Percentiles rank a stretch among this genome's conserved stretches.
Evolutionary conservation across 2,113 vertebrate genomes (phyloP).

Genomic region (Anhinga rufa): DNA sequence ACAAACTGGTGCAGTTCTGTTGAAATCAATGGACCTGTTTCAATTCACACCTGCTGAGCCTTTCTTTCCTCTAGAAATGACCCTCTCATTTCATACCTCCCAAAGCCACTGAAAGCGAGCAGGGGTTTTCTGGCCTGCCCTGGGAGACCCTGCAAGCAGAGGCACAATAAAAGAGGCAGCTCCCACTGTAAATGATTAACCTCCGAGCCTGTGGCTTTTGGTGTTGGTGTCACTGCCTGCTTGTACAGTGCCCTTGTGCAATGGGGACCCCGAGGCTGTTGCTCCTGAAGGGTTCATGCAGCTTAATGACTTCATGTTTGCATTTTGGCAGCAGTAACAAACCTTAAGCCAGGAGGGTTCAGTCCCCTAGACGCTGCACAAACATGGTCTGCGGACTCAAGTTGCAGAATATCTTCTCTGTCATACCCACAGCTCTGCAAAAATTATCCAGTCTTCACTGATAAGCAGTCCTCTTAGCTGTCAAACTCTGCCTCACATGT

Average conservation of each 20-base stretch:
- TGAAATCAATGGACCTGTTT: background rate
- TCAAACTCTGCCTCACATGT: background rate
- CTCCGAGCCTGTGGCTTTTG: fast-evolving
- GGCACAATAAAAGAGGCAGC: fast-evolving
- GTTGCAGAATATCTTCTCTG: background rate
- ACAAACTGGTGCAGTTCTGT: background rate
- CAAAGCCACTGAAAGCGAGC: fast-evolving
- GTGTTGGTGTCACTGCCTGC: background rate
- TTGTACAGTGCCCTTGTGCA: background rate
- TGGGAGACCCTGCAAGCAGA: background rate
- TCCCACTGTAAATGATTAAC: background rate
- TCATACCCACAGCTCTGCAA: background rate
- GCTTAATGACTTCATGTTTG: background rate
- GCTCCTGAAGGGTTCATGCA: background rate
- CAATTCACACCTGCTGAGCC: background rate
- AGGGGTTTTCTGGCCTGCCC: background rate
- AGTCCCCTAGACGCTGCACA: background rate
- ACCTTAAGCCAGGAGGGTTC: background rate
- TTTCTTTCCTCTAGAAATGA: background rate
- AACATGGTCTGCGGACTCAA: background rate
- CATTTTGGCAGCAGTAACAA: background rate
- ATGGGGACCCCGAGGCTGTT: background rate
- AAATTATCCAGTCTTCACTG: background rate
- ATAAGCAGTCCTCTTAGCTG: background rate
- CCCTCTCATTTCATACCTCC: background rate